Conservation (phyloP, 2,113 vertebrate genomes). For the Amblyopsis rosae region DNA sequence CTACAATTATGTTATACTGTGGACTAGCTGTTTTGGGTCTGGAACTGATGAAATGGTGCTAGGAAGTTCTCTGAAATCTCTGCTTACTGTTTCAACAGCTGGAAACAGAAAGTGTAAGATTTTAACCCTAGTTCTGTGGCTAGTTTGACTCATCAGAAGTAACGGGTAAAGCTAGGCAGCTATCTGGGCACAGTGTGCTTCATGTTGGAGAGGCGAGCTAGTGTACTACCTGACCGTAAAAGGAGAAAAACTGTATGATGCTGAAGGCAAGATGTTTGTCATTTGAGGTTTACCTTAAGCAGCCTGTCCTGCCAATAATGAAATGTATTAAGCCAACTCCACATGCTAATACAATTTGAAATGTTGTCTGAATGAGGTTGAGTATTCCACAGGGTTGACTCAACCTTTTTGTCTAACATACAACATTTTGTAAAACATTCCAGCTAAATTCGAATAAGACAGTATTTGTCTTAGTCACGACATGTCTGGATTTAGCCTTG, state of each 20-base stretch:
- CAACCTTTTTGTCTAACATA: neutral
- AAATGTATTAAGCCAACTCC: conserved; percentile 14
- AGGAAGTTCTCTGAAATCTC: conserved; percentile 43
- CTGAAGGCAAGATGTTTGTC: conserved; percentile 17
- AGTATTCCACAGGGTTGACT: conserved; percentile 37
- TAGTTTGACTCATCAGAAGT: conserved; percentile 37
- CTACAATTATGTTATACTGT: too few species aligned
- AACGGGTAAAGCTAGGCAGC: conserved; percentile 6
- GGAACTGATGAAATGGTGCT: conserved; percentile 10
- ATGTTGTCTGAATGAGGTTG: conserved; percentile 18
- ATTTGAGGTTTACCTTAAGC: conserved; percentile 16
- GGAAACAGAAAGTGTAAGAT: conserved; percentile 26
- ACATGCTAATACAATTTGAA: conserved; percentile 17
- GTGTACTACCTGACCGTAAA: conserved; percentile 50
- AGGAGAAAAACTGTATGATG: conserved; percentile 33
- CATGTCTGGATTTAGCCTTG: too few species aligned
- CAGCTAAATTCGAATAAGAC: neutral
- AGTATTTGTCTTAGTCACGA: too few species aligned
- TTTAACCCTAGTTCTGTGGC: conserved; percentile 13
- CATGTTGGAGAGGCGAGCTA: neutral
- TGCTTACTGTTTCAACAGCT: conserved; percentile 28
- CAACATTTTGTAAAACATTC: conserved; percentile 12
- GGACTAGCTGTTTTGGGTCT: too few species aligned
- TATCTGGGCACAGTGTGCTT: neutral
- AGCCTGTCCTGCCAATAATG: conserved; percentile 26